These are phyloP conservation scores for Scaptomyza montana DNA, from an alignment of 1,140 invertebrate species.

Conservation along the genomic window DNA sequence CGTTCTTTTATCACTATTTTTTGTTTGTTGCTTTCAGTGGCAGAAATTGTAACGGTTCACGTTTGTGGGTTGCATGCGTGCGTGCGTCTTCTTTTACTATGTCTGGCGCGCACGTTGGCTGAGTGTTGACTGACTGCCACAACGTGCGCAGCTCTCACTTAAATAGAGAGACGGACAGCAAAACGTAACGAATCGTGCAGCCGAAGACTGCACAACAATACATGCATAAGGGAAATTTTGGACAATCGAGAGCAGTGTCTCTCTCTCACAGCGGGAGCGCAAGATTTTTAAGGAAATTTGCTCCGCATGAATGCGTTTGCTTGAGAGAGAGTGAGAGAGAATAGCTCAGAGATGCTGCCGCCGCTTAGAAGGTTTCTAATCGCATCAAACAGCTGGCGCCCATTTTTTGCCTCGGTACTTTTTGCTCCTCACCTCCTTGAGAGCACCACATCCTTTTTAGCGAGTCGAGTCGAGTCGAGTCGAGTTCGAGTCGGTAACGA, in stretches of 20 bases:
- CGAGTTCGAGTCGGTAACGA: not conserved
- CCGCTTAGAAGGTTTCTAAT: conserved; percentile 44
- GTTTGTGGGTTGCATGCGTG: conserved; percentile 36
- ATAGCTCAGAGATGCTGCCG: conserved; percentile 6
- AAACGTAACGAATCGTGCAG: conserved; percentile 13
- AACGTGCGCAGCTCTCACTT: conserved; percentile 78
- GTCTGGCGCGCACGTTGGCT: conserved; percentile 67
- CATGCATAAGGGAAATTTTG: not conserved
- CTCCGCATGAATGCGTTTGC: conserved; percentile 34
- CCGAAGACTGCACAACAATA: conserved; percentile 25
- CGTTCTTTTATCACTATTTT: conserved; percentile 58
- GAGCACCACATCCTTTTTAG: not conserved
- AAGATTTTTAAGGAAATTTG: conserved; percentile 37
- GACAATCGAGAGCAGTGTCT: not conserved
- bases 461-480: conserved; percentile 2
- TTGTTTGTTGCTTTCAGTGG: not conserved
- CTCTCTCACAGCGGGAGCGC: conserved; percentile 14
- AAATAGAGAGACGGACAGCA: conserved; percentile 56
- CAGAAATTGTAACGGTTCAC: conserved; percentile 39
- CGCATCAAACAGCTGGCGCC: conserved; percentile 51
- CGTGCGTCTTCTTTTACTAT: conserved; percentile 30
- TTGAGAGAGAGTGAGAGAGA: not conserved
- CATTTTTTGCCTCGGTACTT: conserved; percentile 16
- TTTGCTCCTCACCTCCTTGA: not conserved
- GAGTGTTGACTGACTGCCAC: conserved; percentile 76